Conservation (phyloP, 2,888 invertebrate genomes). For the Ceraclea dissimilis region DNA sequence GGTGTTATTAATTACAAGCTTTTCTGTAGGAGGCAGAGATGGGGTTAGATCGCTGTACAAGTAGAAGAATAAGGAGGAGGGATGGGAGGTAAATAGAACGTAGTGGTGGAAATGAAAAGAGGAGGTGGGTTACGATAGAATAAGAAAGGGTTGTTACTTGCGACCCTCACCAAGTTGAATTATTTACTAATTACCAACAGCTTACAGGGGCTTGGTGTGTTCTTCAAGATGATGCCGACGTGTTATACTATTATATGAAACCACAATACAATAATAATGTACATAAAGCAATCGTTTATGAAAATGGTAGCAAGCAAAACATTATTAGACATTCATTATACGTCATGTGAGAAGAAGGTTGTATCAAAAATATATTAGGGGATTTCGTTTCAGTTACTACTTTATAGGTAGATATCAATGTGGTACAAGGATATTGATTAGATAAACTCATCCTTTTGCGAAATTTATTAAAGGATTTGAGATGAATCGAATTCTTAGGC, state of each 20-base stretch:
- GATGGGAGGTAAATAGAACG: too few relatives aligned
- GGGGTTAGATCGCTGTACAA: conserved; percentile 4
- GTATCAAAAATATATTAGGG: too few relatives aligned
- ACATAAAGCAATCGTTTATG: too few relatives aligned
- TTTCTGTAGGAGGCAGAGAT: conserved; percentile 11
- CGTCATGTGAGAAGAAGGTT: too few relatives aligned
- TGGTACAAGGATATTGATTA: too few relatives aligned
- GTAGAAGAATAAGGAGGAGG: background rate
- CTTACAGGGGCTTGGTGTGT: conserved; percentile 9
- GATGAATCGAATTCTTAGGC: too few relatives aligned
- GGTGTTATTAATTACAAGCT: conserved; percentile 26
- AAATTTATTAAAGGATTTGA: too few relatives aligned
- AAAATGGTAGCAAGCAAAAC: too few relatives aligned
- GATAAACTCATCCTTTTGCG: too few relatives aligned
- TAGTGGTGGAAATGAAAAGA: conserved; percentile 6
- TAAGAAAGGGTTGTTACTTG: conserved; percentile 6
- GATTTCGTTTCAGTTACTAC: too few relatives aligned
- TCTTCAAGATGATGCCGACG: conserved; percentile 7
- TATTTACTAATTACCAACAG: conserved; percentile 27
- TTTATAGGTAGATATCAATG: too few relatives aligned
- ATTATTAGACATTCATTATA: too few relatives aligned
- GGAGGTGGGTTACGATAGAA: conserved; percentile 2
- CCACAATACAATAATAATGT: background rate
- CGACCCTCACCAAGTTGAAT: conserved; percentile 24
- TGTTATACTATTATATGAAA: background rate